phyloP scores from a whole-genome alignment of 2,797 vertebrate species.

The Ptychobarbus kaznakovi region DNA sequence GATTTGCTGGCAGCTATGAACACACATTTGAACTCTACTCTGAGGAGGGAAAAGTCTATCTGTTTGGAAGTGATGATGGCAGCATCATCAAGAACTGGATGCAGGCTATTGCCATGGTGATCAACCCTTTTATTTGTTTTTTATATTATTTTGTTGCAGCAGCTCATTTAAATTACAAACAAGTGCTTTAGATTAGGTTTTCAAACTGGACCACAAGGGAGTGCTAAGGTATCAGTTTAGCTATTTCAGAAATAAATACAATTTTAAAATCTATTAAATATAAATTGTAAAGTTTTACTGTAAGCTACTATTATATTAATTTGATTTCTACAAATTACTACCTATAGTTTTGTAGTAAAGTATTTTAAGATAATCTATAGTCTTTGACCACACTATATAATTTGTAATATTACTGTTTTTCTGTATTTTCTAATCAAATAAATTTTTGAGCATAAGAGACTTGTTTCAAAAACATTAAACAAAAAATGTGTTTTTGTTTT shows the following conservation, averaged over 20 bases:
- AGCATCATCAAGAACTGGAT: conserved; percentile 76
- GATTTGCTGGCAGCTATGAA: conserved; percentile 68
- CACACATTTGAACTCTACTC: conserved; percentile 82
- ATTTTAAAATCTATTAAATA: background rate
- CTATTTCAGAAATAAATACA: background rate
- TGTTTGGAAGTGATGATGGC: conserved; percentile 76
- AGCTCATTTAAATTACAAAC: background rate
- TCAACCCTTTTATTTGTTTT: background rate
- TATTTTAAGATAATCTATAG: background rate
- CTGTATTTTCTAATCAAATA: background rate
- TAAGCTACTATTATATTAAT: background rate
- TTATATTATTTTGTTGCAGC: background rate
- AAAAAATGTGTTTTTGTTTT: background rate
- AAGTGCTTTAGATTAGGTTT: background rate
- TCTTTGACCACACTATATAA: background rate
- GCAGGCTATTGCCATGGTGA: conserved; percentile 80
- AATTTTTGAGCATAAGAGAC: background rate
- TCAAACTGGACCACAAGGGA: background rate
- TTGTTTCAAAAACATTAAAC: background rate
- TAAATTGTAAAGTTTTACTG: background rate
- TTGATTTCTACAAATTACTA: no score
- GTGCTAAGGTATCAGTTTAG: background rate
- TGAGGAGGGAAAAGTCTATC: conserved; percentile 79
- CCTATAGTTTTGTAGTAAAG: no score
- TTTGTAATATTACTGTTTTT: background rate